Conservation (phyloP, 2,113 vertebrate genomes). For the Pelodiscus sinensis region DNA sequence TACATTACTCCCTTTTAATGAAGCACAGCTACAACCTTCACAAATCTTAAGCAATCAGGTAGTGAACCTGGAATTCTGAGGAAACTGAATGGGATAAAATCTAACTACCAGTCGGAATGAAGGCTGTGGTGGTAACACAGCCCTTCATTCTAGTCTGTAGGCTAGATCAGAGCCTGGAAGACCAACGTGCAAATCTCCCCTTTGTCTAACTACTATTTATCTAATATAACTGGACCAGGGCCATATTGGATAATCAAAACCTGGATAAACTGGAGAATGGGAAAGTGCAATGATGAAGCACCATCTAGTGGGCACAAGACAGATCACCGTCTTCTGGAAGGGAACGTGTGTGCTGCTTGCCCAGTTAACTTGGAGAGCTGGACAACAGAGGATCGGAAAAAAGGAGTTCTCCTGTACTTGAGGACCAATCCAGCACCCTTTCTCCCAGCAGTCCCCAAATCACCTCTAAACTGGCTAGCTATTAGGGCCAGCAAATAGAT, state of each 20-base stretch:
- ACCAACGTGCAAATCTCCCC: background rate
- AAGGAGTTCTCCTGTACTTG: background rate
- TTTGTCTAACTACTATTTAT: background rate
- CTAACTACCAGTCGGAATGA: background rate
- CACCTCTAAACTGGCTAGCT: background rate
- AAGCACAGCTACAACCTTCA: background rate
- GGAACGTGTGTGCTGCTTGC: background rate
- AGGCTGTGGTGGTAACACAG: background rate
- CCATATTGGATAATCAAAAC: background rate
- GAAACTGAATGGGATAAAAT: background rate
- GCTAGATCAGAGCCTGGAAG: background rate
- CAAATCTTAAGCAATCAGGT: background rate
- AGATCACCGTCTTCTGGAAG: background rate
- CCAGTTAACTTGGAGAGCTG: background rate
- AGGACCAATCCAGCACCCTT: background rate
- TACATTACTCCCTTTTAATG: background rate
- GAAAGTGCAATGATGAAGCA: background rate
- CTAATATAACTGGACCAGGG: background rate
- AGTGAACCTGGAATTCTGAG: background rate
- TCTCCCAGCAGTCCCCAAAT: background rate
- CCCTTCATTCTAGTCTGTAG: background rate
- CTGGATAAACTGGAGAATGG: background rate
- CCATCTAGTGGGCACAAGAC: background rate
- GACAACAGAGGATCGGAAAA: background rate
- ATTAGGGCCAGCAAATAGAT: background rate